A percentile compares a stretch with the other conserved stretches of the same genome.
Conservation (phyloP, 2,888 invertebrate species). For the Diploptera punctata region DNA sequence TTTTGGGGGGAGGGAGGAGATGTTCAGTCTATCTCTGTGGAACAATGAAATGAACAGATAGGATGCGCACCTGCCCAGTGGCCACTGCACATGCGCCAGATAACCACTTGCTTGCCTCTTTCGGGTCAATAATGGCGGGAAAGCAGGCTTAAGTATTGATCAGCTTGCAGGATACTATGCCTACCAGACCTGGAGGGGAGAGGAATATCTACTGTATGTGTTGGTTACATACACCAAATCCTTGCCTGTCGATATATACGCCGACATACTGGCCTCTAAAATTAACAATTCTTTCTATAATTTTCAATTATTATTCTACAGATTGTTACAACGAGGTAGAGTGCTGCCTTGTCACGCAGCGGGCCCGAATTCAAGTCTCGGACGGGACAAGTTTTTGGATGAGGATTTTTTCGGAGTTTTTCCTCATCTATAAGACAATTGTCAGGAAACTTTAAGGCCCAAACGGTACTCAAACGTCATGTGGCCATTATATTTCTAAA, state of each 20-base stretch:
- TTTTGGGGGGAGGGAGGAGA: not conserved
- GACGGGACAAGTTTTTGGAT: no score
- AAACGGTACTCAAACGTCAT: no score
- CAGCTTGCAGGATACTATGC: conserved; percentile 37
- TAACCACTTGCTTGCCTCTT: conserved; percentile 23
- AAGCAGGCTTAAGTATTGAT: conserved; percentile 40
- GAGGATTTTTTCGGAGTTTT: no score
- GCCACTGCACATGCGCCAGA: conserved; percentile 32
- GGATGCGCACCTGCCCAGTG: conserved; percentile 37
- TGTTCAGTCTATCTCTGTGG: conserved; percentile 4
- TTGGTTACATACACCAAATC: conserved; percentile 28
- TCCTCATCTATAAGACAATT: no score
- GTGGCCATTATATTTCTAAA: no score
- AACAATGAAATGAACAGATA: conserved; percentile 34
- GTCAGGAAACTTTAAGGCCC: no score
- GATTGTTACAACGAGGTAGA: no score
- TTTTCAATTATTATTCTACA: no score
- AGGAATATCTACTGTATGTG: conserved; percentile 32
- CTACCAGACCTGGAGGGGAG: conserved; percentile 1
- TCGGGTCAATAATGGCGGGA: conserved; percentile 40
- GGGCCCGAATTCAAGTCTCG: no score
- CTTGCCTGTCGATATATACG: not conserved
- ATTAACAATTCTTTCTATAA: no score
- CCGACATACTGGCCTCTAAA: conserved; percentile 36
- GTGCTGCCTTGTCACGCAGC: no score